These are phyloP conservation scores for Lithodes maja DNA, from an alignment of 2,888 invertebrate species.

Conservation along the genomic window DNA sequence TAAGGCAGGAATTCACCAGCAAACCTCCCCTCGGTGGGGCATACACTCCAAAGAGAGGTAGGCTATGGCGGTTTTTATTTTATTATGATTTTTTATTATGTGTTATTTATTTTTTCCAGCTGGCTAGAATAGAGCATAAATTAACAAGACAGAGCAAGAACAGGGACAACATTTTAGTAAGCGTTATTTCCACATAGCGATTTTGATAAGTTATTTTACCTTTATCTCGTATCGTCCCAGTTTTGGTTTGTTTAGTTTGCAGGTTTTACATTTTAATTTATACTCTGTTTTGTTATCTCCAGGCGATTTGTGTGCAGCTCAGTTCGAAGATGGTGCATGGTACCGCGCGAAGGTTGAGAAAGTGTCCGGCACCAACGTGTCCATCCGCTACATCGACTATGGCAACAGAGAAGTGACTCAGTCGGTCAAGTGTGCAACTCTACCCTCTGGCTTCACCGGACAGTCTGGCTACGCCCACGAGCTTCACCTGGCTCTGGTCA, in stretches of 20 bases:
- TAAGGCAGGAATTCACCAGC: constrained; percentile 88
- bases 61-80: constrained; percentile 82
- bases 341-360: constrained; percentile 88
- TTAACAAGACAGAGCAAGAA: background rate
- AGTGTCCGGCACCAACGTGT: constrained; percentile 82
- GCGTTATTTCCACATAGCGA: too few species aligned
- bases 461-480: constrained; percentile 81
- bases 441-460: constrained; percentile 86
- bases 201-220: too few species aligned
- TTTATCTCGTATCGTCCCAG: too few species aligned
- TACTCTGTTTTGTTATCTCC: too few species aligned
- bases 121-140: background rate
- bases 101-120: background rate
- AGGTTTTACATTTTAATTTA: too few species aligned
- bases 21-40: constrained; percentile 92
- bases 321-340: constrained; percentile 95
- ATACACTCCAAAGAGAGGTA: constrained; percentile 85
- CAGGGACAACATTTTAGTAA: too few species aligned
- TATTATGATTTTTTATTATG: background rate
- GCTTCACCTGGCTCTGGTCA: constrained; percentile 88
- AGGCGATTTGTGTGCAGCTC: constrained; percentile 92
- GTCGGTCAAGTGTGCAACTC: constrained; percentile 83
- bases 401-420: constrained; percentile 91
- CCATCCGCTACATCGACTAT: constrained; percentile 94
- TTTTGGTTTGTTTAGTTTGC: too few species aligned